A percentile compares a stretch with the other conserved stretches of the same genome.
Conservation (phyloP, 64 coral and sea anemone species). For the Anthopleura sola region DNA sequence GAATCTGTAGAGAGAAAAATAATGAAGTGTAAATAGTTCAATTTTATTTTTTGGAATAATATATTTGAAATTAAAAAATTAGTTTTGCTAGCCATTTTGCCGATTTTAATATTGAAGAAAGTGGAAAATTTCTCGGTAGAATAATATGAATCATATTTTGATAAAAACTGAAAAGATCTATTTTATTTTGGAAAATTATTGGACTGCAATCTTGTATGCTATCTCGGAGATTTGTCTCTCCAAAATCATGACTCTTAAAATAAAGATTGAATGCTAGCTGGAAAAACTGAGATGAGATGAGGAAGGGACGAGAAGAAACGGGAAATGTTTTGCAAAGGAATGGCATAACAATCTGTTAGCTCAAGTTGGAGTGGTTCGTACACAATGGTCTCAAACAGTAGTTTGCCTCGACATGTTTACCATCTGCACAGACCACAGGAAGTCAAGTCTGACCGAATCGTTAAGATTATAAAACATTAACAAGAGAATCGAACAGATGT, state of each 20-base stretch:
- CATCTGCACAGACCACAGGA: background rate
- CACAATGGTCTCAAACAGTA: background rate
- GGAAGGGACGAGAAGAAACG: background rate
- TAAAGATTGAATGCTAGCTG: too few relatives aligned
- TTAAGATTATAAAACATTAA: conserved; percentile 10
- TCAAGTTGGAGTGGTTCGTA: background rate
- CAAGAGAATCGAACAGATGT: background rate
- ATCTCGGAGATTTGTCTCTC: too few relatives aligned
- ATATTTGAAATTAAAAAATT: too few relatives aligned
- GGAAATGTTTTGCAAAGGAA: background rate
- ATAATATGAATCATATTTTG: too few relatives aligned
- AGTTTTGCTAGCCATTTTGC: too few relatives aligned
- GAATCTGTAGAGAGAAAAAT: background rate
- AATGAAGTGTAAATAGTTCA: background rate
- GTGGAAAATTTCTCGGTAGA: too few relatives aligned
- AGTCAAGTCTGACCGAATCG: background rate
- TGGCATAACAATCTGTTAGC: background rate
- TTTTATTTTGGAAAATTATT: too few relatives aligned
- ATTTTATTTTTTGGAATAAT: background rate
- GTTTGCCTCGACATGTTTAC: background rate
- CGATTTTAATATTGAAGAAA: too few relatives aligned
- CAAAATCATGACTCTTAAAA: too few relatives aligned
- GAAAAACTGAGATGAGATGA: background rate
- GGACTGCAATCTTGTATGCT: too few relatives aligned
- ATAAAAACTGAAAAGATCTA: too few relatives aligned